Evolutionary conservation across 2,888 invertebrate genomes (phyloP).

Genomic region (Netelia melanura): DNA sequence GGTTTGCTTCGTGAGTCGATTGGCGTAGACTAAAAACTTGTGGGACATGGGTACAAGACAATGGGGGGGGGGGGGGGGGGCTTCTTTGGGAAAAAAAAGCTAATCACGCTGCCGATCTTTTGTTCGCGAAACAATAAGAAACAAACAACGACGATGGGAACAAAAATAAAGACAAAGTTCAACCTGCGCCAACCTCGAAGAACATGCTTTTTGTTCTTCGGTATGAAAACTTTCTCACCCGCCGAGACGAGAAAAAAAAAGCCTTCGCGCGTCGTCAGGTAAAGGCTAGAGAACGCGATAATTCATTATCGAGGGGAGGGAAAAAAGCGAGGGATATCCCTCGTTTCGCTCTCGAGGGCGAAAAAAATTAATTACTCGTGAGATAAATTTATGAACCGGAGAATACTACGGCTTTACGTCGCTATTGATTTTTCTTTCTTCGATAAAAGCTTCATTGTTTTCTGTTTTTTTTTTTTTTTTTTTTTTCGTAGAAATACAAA

Average conservation of each 20-base stretch:
- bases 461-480: too few species aligned
- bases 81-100: conserved; percentile 44
- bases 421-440: neutral
- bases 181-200: neutral
- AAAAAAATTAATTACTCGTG: conserved; percentile 23
- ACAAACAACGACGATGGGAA: neutral
- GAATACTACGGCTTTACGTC: neutral
- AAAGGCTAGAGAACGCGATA: neutral
- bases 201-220: conserved; percentile 12
- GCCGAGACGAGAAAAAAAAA: neutral
- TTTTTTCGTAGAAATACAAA: too few species aligned
- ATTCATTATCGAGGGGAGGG: conserved; percentile 35
- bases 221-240: neutral
- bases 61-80: neutral
- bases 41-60: neutral
- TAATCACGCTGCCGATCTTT: conserved; percentile 38
- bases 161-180: conserved; percentile 7
- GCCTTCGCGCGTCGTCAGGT: neutral
- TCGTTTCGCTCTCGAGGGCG: neutral
- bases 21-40: neutral
- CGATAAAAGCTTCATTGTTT: neutral
- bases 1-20: conserved; percentile 1
- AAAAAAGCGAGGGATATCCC: conserved; percentile 1
- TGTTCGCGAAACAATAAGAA: conserved; percentile 7
- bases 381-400: conserved; percentile 18